Evolutionary conservation across 35 echinoderm and acorn worm genomes (phyloP).

Genomic region (Apostichopus parvimensis): DNA sequence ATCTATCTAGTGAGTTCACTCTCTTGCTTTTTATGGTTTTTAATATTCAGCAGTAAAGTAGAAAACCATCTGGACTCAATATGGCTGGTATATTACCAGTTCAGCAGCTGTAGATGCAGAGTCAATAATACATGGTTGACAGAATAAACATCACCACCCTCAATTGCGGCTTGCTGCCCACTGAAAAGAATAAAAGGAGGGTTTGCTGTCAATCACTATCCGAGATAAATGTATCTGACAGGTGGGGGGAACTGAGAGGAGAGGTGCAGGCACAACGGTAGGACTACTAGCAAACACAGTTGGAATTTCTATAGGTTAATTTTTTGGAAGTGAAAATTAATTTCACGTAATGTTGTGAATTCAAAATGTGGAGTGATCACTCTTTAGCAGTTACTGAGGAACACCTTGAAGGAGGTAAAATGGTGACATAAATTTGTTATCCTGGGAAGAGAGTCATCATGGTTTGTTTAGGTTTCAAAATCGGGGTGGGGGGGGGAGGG

Average conservation of each 20-base stretch:
- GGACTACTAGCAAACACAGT: conserved; percentile 32
- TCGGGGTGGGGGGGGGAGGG: not conserved
- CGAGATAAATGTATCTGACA: conserved; percentile 39
- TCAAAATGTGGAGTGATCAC: not conserved
- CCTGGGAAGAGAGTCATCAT: not conserved
- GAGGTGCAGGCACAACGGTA: conserved; percentile 5
- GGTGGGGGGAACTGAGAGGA: conserved; percentile 10
- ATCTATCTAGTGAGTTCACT: too few relatives aligned
- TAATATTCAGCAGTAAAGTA: not conserved
- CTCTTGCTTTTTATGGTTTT: not conserved
- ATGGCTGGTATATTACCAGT: conserved; percentile 30
- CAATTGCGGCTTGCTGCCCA: conserved; percentile 29
- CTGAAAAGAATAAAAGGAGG: conserved; percentile 40
- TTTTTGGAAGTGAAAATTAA: conserved; percentile 28
- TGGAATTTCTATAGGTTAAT: conserved; percentile 7
- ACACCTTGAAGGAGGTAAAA: not conserved
- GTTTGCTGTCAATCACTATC: conserved; percentile 38
- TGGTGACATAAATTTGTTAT: not conserved
- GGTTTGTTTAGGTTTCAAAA: not conserved
- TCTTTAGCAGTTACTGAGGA: not conserved
- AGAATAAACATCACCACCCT: conserved; percentile 48
- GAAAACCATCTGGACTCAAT: conserved; percentile 39
- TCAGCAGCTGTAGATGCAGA: conserved; percentile 36
- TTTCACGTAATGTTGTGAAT: conserved; percentile 17
- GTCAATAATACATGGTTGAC: conserved; percentile 43